These are phyloP conservation scores for Urosaurus nigricauda DNA, from an alignment of 2,797 vertebrate genomes.

Conservation along the genomic window DNA sequence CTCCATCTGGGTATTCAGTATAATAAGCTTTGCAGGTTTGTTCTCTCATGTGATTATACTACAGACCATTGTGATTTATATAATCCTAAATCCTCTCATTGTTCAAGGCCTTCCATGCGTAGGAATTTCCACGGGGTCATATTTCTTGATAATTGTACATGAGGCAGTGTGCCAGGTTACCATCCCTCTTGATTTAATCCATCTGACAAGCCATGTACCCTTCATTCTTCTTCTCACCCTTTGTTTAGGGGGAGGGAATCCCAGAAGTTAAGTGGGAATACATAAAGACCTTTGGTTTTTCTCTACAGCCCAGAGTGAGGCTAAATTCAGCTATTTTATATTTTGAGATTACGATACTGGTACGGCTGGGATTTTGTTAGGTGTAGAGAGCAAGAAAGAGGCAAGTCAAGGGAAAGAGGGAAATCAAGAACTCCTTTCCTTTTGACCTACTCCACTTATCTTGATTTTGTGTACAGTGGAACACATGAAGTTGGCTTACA, in stretches of 20 bases:
- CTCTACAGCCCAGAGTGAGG: conserved; percentile 25
- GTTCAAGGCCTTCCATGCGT: conserved; percentile 43
- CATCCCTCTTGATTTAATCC: conserved; percentile 56
- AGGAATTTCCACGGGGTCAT: conserved; percentile 61
- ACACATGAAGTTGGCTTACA: background rate
- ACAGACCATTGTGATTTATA: conserved; percentile 61
- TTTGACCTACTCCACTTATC: conserved; percentile 11
- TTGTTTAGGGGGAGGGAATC: conserved; percentile 26
- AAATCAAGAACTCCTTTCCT: conserved; percentile 22
- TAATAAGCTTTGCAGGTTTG: conserved; percentile 76
- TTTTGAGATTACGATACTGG: conserved; percentile 35
- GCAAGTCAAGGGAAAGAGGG: conserved; percentile 4
- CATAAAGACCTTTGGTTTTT: conserved; percentile 51
- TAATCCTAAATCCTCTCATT: conserved; percentile 63
- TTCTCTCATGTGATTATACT: conserved; percentile 64
- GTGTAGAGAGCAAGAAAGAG: background rate
- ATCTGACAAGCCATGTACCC: conserved; percentile 35
- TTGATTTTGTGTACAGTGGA: background rate
- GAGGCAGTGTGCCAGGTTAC: conserved; percentile 18
- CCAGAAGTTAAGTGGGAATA: conserved; percentile 43
- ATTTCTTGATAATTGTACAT: conserved; percentile 52
- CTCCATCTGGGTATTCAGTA: conserved; percentile 75
- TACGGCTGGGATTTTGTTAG: conserved; percentile 7
- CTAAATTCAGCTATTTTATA: conserved; percentile 20
- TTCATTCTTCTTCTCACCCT: conserved; percentile 49